Evolutionary conservation across 2,797 vertebrate genomes (phyloP), one percentile per base, ranked within the genome.

Genomic region (Australoheros facetus): DNA sequence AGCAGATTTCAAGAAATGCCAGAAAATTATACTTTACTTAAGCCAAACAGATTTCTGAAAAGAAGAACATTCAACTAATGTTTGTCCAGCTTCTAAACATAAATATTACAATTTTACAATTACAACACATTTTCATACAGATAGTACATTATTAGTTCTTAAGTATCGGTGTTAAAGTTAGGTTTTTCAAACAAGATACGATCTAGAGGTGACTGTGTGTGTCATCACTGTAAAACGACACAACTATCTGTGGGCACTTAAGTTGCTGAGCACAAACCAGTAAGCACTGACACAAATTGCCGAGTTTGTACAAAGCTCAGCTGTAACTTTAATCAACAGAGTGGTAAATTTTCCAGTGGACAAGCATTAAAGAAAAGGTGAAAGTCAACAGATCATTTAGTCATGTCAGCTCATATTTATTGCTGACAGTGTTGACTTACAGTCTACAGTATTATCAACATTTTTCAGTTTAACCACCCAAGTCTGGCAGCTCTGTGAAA

Each of bases 181-280:
- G 48, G 39, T 53, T 75, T 81, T 66, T 85, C 58, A 83, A 78
- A 73, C 21, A 70, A 59, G 71, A 88, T 66, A 28, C 57, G 23
- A 42, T 71, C 85, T 90, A 84, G 56, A 85, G 37, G 80, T 88
- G 87, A 90, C 81, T 76, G 73, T 26, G 17, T 53, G 45, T 51
- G 23, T 53, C 62, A 6, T 4, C 2, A 0, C 26, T 69, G 45
- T 32, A 32, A 69, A 69, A 69, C 64, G 30, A 85, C 80, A 71
- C 8, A 8, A 60, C 82, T 73, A 66, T 51, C 28, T 81, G 69
- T 5, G 13, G 26, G 76, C 19, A 30, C 71, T 66, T 69, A 59
- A 45, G 73, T 14, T 75, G 78, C 42, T 23, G 62, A 39, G 58
- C 17, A 73, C 51, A 71, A 74, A 77, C 53, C 53, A 13, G 56